A percentile compares a stretch with the other conserved stretches of the same genome.
Conservation (phyloP, 1,140 invertebrate species). For the Neelides sp. region DNA sequence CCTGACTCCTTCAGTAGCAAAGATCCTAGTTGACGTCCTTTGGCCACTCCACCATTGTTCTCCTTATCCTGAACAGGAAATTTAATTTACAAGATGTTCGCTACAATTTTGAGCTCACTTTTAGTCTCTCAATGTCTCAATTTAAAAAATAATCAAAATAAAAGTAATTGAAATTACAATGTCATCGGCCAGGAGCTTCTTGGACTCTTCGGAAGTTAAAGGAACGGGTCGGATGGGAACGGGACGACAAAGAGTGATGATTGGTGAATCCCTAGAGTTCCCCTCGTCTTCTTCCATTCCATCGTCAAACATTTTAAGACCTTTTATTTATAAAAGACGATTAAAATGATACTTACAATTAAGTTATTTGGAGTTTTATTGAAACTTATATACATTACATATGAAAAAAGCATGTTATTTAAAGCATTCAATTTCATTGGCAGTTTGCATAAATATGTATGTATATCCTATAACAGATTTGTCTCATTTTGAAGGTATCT, state of each 20-base stretch:
- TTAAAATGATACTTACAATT: not conserved
- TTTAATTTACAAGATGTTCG: not conserved
- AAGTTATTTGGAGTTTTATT: not conserved
- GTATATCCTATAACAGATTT: no score
- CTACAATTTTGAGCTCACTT: not conserved
- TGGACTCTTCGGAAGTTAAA: constrained; percentile 2
- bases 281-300: constrained; percentile 44
- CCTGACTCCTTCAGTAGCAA: constrained; percentile 58
- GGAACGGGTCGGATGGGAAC: constrained; percentile 59
- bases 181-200: constrained; percentile 5
- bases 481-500: no score
- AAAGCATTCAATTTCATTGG: not conserved
- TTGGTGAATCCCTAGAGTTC: constrained; percentile 51
- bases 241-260: constrained; percentile 57
- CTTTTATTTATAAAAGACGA: constrained; percentile 26
- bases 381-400: not conserved
- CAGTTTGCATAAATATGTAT: no score
- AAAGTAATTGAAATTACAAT: constrained; percentile 8
- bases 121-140: no score
- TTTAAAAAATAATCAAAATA: not conserved
- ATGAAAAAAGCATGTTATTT: not conserved
- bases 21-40: no score
- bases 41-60: constrained; percentile 32
- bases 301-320: constrained; percentile 50
- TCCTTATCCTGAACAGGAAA: constrained; percentile 35